Base-by-base conservation (phyloP, 2,888 invertebrate genomes). In the Mystacides longicornis region DNA sequence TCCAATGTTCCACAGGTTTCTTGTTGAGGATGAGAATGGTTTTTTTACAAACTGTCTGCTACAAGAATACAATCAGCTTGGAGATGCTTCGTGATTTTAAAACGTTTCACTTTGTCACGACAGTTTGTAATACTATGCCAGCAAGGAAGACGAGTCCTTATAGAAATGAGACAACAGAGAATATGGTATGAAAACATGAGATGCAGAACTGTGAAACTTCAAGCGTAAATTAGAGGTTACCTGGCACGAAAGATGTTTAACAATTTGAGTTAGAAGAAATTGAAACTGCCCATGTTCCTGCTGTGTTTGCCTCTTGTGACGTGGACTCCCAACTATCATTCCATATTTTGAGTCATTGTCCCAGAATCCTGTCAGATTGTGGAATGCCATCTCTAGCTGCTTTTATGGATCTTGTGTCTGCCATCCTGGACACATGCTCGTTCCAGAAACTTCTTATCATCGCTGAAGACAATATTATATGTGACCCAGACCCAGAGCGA, bases 51-150 rank as follows among this genome's bases (percentile, higher is more conserved):
- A 14, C 16, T 16, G 14, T 37, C 37, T 37, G 37, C 37, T 14
- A 3, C 16, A 37, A 37, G 3, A 14, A 37, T 37, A 37, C 37
- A 37, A 14, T n/a, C 4, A 37, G 16, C 37, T 37, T 37, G 37
- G 37, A 37, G 14, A 14, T 7, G 37, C 16, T 37, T n/a, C 14
- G 16, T 37, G 3, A 14, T 16, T 4, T 37, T 14, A 4, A 37
- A 37, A 37, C 3, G 14, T 37, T 63, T 55, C 52, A 46, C 37
- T 14, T 2, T 23, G 20, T n/a, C 54, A n/a, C 49, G 51, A 37
- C 46, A 54, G 33, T 61, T 65, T 0, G 63, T 63, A 16, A 57
- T 65, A 37, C 52, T 53, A 49, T 60, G 64, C 16, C 64, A 65
- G 20, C 21, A 20, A 21, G 20, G 20, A 14, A 45, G 45, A 14